Conservation (phyloP, 2,113 vertebrate species). For the Pseudorasbora parva region DNA sequence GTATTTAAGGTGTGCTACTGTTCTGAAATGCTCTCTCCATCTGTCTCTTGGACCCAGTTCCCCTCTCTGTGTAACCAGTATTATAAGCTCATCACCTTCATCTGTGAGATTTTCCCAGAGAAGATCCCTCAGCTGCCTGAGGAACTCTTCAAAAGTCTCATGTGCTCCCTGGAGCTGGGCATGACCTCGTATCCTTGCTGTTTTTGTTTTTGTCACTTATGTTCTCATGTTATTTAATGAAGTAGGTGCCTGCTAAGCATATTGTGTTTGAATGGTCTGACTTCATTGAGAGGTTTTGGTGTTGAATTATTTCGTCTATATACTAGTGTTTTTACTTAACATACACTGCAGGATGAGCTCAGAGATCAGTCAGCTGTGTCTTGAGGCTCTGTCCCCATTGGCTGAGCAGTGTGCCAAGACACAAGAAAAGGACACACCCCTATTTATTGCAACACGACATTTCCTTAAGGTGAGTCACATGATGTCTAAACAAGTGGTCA, state of each 20-base stretch:
- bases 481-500: neutral
- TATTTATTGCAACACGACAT: constrained; percentile 94
- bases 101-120: constrained; percentile 99
- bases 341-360: constrained; percentile 88
- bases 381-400: constrained; percentile 93
- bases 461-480: constrained; percentile 88
- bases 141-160: constrained; percentile 97
- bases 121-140: constrained; percentile 99
- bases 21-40: neutral
- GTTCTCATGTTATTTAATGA: neutral
- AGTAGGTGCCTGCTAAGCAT: neutral
- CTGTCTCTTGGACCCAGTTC: constrained; percentile 82
- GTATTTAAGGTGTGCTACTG: neutral
- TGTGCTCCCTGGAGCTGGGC: constrained; percentile 97
- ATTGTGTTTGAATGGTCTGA: neutral
- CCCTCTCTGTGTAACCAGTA: constrained; percentile 98
- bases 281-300: neutral
- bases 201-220: neutral
- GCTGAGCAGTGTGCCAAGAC: constrained; percentile 97
- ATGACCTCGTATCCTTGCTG: constrained; percentile 98
- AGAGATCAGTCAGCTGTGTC: constrained; percentile 95
- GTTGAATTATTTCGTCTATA: neutral
- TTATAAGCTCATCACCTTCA: constrained; percentile 99
- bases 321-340: constrained; percentile 63
- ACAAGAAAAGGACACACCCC: constrained; percentile 93